Evolutionary conservation across 1,140 invertebrate species (phyloP).

Genomic region (Tetranychus cinnabarinus): DNA sequence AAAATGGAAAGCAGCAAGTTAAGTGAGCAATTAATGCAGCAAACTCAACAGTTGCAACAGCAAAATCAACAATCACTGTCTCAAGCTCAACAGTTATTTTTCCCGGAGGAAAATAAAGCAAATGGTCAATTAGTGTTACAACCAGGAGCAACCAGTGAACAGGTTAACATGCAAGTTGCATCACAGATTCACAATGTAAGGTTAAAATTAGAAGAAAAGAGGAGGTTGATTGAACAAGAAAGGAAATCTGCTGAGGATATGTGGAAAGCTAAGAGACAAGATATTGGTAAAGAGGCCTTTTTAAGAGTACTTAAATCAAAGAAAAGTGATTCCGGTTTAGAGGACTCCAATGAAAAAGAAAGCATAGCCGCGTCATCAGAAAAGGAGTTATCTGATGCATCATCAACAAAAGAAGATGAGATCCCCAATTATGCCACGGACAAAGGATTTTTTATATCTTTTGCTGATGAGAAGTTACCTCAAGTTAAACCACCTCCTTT

Average conservation of each 20-base stretch:
- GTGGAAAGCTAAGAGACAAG: neutral
- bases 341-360: neutral
- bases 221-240: neutral
- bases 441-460: conserved; percentile 1
- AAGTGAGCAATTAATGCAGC: too few relatives aligned
- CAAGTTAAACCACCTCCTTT: neutral
- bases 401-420: neutral
- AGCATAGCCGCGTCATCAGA: neutral
- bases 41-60: too few relatives aligned
- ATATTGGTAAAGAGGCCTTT: neutral
- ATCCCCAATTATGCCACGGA: neutral
- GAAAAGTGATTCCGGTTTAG: neutral
- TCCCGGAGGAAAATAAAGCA: too few relatives aligned
- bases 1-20: too few relatives aligned
- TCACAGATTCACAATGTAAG: neutral
- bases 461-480: neutral
- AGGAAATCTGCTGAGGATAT: neutral
- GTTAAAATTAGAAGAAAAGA: neutral
- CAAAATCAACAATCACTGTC: too few relatives aligned
- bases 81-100: too few relatives aligned
- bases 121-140: too few relatives aligned
- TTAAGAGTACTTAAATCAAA: neutral
- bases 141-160: neutral
- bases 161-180: neutral
- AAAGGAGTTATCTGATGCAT: neutral